Conservation (phyloP, 2,797 vertebrate genomes). For the Coccyzus lansbergi region DNA sequence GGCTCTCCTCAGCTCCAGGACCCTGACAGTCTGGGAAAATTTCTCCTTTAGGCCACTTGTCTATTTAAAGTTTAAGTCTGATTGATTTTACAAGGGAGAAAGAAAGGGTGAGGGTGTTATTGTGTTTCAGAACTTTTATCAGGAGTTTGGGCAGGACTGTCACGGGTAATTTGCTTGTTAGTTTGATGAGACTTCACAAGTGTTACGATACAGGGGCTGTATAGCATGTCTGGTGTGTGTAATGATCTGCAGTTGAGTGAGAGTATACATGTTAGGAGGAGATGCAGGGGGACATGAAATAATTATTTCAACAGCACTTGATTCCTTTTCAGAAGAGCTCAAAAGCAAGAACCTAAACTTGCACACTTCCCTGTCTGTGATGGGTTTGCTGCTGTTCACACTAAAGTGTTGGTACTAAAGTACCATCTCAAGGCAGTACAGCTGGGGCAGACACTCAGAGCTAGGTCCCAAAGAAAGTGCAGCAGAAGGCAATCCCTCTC, state of each 20-base stretch:
- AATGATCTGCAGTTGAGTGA: not conserved
- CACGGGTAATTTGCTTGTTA: constrained; percentile 11
- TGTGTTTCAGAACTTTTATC: constrained; percentile 44
- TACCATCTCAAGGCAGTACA: not conserved
- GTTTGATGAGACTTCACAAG: not conserved
- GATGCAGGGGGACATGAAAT: not conserved
- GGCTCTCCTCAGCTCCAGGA: not conserved
- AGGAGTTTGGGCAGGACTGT: constrained; percentile 16
- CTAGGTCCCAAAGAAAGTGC: not conserved
- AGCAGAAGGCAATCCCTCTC: not conserved
- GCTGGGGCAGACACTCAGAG: not conserved
- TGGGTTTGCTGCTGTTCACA: not conserved
- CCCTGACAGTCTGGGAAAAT: not conserved
- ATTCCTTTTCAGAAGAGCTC: not conserved
- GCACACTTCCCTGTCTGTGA: not conserved
- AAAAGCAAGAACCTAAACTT: not conserved
- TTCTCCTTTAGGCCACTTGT: not conserved
- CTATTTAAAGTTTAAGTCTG: not conserved
- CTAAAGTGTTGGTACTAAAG: not conserved
- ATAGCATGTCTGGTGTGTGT: not conserved
- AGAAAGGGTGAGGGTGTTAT: not conserved
- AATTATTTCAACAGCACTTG: not conserved
- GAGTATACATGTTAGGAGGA: not conserved
- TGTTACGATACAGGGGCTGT: not conserved
- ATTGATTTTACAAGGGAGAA: constrained; percentile 12